Evolutionary conservation across 2,888 invertebrate genomes (phyloP), one percentile per base, ranked within the genome.

Genomic region (Diaperis boleti): DNA sequence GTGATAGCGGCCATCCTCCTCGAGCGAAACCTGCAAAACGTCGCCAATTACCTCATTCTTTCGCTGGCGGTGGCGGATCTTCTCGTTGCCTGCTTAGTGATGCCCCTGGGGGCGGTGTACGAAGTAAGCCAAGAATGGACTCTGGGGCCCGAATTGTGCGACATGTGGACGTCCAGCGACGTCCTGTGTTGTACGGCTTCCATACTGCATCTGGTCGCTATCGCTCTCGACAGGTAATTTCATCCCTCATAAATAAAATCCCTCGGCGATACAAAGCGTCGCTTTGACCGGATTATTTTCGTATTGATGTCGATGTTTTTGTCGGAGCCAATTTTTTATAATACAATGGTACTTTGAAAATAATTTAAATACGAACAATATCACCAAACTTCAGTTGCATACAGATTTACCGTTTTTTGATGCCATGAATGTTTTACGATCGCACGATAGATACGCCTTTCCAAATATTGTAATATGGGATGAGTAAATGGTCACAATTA

Each of bases 121-220:
- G 90, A 92, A 82, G 81, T 81, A 35, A 89, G 88, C 68, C 87
- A 89, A 78, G 87, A 91, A 80, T 95, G 95, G 95, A 89, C 89
- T 71, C 84, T 95, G 69, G 94, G 94, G 57, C 91, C 93, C 18
- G 91, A 92, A 76, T 85, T 94, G 60, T 96, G 96, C 82, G 95
- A 96, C 82, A 92, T 96, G 89, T 96, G 95, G 95, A 94, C 95
- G 20, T 92, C 92, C 26, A 92, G 92, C 62, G 96, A 96, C 80
- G 95, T 96, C 13, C 86, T 96, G 10, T 95, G 95, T 82, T 96
- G 96, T 82, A 92, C 92, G 18, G 92, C 92, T 35, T 91, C 91
- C 54, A 92, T 92, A 72, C 83, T 92, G 60, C 92, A 92, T 82
- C 86, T 92, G 50, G 92, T 92, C 61, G 92, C 92, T 69, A 92